phyloP scores from a whole-genome alignment of 2,797 vertebrate genomes.

The Ficedula albicollis region DNA sequence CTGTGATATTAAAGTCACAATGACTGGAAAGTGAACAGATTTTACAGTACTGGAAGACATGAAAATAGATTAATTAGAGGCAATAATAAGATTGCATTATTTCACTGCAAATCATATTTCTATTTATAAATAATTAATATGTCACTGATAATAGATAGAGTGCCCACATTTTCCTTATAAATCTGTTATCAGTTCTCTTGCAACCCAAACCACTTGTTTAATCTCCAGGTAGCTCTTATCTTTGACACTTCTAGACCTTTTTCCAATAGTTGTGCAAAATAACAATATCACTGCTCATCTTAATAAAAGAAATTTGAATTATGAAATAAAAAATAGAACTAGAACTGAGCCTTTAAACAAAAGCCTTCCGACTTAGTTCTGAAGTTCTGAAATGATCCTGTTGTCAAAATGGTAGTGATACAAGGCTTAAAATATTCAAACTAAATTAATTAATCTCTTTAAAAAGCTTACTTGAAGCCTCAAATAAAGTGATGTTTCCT shows the following conservation, averaged over 20 bases:
- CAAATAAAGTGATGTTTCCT: constrained; percentile 5
- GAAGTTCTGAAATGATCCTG: not conserved
- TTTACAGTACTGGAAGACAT: not conserved
- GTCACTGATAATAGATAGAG: not conserved
- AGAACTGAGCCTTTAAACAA: not conserved
- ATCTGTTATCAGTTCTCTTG: not conserved
- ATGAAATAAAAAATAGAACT: not conserved
- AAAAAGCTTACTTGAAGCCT: not conserved
- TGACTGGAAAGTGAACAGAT: not conserved
- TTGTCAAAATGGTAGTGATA: not conserved
- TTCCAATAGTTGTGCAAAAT: not conserved
- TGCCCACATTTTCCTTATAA: not conserved
- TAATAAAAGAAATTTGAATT: not conserved
- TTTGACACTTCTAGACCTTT: not conserved
- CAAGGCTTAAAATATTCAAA: not conserved
- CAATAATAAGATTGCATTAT: not conserved
- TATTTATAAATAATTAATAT: not conserved
- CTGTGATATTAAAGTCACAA: not conserved
- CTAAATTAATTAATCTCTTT: not conserved
- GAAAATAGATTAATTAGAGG: not conserved
- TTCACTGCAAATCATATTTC: not conserved
- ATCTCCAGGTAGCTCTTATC: not conserved
- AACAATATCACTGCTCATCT: not conserved
- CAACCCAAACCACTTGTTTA: not conserved
- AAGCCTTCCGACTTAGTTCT: not conserved